phyloP scores from a whole-genome alignment of 2,888 invertebrate genomes.

The Mesorhabditis spiculigera region DNA sequence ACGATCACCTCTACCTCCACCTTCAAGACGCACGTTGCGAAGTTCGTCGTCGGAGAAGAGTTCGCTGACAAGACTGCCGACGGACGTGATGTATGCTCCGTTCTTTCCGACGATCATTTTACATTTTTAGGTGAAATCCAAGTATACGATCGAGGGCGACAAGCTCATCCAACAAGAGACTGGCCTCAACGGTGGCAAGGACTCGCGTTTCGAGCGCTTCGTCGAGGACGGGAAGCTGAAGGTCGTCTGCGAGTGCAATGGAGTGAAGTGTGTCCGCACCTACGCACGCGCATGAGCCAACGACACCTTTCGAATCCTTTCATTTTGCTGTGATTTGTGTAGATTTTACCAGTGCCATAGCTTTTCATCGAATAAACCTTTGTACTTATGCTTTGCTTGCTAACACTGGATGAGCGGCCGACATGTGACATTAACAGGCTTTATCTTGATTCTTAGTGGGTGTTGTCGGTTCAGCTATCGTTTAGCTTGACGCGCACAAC shows the following conservation, averaged over 20 bases:
- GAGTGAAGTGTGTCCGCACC: conserved; percentile 40
- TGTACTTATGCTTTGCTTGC: no score
- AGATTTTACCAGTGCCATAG: no score
- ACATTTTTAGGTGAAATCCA: conserved; percentile 29
- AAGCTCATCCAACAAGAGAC: conserved; percentile 48
- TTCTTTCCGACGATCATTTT: no score
- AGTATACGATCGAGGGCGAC: conserved; percentile 45
- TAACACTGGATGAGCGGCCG: no score
- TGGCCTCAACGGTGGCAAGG: conserved; percentile 43
- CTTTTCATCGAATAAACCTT: no score
- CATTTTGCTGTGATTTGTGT: no score
- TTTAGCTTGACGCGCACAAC: no score
- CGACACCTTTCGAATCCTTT: no score
- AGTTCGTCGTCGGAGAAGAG: conserved; percentile 47
- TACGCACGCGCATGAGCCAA: conserved; percentile 23
- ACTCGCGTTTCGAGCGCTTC: conserved; percentile 43
- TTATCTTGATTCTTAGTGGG: no score
- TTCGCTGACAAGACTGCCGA: conserved; percentile 53
- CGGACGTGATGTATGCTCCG: conserved; percentile 44
- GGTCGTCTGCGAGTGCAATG: conserved; percentile 38
- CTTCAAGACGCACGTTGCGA: conserved; percentile 52
- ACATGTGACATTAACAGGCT: no score
- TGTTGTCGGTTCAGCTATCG: no score
- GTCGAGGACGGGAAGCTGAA: conserved; percentile 44
- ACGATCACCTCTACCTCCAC: conserved; percentile 38